Percentiles rank a stretch among this genome's conserved stretches.
Conservation (phyloP, 2,113 vertebrate genomes). For the Forbesichthys agassizii region DNA sequence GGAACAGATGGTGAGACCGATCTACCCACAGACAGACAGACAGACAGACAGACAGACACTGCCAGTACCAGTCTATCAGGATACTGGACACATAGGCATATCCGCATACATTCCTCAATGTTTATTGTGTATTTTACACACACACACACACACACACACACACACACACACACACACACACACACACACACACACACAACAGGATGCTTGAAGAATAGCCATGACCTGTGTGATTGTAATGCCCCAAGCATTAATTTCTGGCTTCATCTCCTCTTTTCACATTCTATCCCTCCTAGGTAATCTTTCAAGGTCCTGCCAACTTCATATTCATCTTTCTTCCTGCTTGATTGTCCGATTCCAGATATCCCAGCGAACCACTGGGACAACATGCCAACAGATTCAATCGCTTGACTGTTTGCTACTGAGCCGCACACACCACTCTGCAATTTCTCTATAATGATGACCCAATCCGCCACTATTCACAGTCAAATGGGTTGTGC, state of each 20-base stretch:
- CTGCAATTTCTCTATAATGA: background rate
- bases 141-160: constrained; percentile 30
- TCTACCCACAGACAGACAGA: constrained; percentile 64
- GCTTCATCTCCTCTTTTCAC: constrained; percentile 21
- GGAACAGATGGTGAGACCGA: constrained; percentile 75
- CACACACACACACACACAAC: constrained; percentile 17
- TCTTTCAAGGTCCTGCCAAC: constrained; percentile 8
- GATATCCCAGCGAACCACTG: no score
- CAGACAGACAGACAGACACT: constrained; percentile 63
- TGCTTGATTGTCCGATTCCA: background rate
- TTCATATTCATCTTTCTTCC: constrained; percentile 12
- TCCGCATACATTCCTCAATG: constrained; percentile 26
- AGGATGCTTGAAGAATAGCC: constrained; percentile 12
- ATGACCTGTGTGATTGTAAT: no score
- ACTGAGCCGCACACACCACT: background rate
- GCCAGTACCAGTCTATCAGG: constrained; percentile 53
- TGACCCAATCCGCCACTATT: constrained; percentile 14
- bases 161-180: constrained; percentile 23
- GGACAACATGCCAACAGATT: no score
- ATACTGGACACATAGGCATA: constrained; percentile 23
- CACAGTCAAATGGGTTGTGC: constrained; percentile 38
- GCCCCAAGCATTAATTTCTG: constrained; percentile 32
- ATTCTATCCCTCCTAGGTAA: constrained; percentile 30
- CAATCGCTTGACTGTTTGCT: no score
- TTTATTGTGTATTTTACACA: constrained; percentile 11